Evolutionary conservation across 2,113 vertebrate genomes (phyloP).

Genomic region (Tursiops truncatus): DNA sequence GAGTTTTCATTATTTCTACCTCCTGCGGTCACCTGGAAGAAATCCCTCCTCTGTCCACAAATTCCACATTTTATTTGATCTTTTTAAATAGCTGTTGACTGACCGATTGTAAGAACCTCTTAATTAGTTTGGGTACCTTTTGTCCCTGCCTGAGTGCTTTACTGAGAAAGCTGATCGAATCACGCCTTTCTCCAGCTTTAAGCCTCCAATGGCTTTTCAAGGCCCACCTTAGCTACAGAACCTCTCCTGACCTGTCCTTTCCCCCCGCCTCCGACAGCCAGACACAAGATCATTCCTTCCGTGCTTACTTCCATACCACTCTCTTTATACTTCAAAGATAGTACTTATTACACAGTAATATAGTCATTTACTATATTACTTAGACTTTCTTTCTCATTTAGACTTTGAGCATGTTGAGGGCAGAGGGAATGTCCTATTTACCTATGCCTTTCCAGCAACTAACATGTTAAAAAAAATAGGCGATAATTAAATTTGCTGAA

Average conservation of each 20-base stretch:
- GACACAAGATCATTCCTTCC: background rate
- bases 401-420: background rate
- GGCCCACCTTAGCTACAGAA: background rate
- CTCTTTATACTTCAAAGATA: background rate
- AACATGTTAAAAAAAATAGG: background rate
- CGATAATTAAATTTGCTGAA: background rate
- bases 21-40: background rate
- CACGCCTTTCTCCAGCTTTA: background rate
- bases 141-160: background rate
- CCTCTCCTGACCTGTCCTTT: background rate
- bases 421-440: background rate
- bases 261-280: background rate
- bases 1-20: background rate
- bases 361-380: background rate
- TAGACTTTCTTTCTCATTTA: background rate
- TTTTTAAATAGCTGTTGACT: background rate
- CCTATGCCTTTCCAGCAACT: background rate
- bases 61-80: constrained; percentile 6
- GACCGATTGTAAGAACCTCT: background rate
- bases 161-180: background rate
- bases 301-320: background rate
- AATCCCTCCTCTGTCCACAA: background rate
- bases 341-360: background rate
- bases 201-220: background rate
- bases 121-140: background rate